Base-by-base conservation (phyloP, 2,888 invertebrate species). In the Cheilosia vulpina region DNA sequence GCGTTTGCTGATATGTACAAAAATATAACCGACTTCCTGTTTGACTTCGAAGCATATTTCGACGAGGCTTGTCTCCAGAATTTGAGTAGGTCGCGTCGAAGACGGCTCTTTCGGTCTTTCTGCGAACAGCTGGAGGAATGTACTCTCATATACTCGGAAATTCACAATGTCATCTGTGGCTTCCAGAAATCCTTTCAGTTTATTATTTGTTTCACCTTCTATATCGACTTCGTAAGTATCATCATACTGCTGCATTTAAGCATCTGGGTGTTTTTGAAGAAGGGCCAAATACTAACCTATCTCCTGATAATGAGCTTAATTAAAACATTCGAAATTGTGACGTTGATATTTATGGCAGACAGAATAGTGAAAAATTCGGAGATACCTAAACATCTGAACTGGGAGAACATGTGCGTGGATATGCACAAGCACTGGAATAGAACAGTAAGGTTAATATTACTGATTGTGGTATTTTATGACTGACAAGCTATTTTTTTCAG, bases 391-490 rank as follows among this genome's bases (percentile, higher is more conserved):
- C 82, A 73, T 1, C 45, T 91, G 24, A 87, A 89, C 2, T 50
- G 90, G 87, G 90, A 91, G 45, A 81, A 89, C 6, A 82, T 90
- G 1, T 90, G 90, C 47, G 88, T 88, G 4, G 90, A 89, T 31
- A 88, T 90, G 1, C 90, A 90, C 87, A 84, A 60, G n/a, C 88
- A 90, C 2, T 90, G 90, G 91, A 89, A 90, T 68, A 87, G 87
- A 19, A 90, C 90, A 75, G 91, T 90, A 87, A 87, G 90, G 88
- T 6, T 1, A 21, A 41, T 21, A 11, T 7, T 21, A 2, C 4
- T 21, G 21, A 4, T 21, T 7, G 3, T 38, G n/a, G 1, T n/a
- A 5, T 38, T 11, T 4, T n/a, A 6, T 1, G 4, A 43, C 47
- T 47, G 7, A 47, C 11, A 15, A 34, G 13, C 9, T 0, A 7